Percentiles rank a stretch among this genome's conserved stretches.
phyloP scores from a whole-genome alignment of 1,140 invertebrate genomes.

The Drosophila carrolli region DNA sequence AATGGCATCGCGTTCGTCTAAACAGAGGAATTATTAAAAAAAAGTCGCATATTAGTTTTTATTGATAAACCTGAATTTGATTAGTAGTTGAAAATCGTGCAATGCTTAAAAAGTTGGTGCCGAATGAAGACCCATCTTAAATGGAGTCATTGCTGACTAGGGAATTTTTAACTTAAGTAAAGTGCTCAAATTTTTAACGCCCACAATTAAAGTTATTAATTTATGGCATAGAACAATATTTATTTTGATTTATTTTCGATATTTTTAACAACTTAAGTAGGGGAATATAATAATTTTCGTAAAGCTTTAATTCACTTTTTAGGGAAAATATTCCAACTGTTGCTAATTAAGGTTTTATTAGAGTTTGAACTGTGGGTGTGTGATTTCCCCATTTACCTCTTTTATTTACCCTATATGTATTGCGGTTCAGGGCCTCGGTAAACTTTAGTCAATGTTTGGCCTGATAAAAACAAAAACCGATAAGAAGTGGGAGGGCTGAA shows the following conservation, averaged over 20 bases:
- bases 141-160: slow-evolving; percentile 29
- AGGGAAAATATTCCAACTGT: slow-evolving; percentile 38
- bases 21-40: slow-evolving; percentile 73
- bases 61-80: slow-evolving; percentile 5
- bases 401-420: slow-evolving; percentile 4
- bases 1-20: slow-evolving; percentile 99
- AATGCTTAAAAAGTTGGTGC: slow-evolving; percentile 36
- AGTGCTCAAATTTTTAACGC: slow-evolving; percentile 31
- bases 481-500: slow-evolving; percentile 24
- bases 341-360: slow-evolving; percentile 36
- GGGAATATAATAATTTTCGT: slow-evolving; percentile 60
- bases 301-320: slow-evolving; percentile 64
- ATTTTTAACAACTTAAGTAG: slow-evolving; percentile 22
- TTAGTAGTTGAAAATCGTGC: slow-evolving; percentile 53
- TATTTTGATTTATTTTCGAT: not conserved
- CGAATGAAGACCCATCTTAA: slow-evolving; percentile 11
- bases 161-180: slow-evolving; percentile 52
- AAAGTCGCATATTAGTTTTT: slow-evolving; percentile 28
- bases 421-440: slow-evolving; percentile 29
- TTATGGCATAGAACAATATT: slow-evolving; percentile 3
- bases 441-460: slow-evolving; percentile 52
- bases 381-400: slow-evolving; percentile 11
- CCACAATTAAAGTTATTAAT: slow-evolving; percentile 41
- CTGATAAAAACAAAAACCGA: slow-evolving; percentile 42
- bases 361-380: not conserved